Percentiles rank a stretch among this genome's conserved stretches.
Conservation (phyloP, 2,113 vertebrate species). For the Syngnathoides biaculeatus region DNA sequence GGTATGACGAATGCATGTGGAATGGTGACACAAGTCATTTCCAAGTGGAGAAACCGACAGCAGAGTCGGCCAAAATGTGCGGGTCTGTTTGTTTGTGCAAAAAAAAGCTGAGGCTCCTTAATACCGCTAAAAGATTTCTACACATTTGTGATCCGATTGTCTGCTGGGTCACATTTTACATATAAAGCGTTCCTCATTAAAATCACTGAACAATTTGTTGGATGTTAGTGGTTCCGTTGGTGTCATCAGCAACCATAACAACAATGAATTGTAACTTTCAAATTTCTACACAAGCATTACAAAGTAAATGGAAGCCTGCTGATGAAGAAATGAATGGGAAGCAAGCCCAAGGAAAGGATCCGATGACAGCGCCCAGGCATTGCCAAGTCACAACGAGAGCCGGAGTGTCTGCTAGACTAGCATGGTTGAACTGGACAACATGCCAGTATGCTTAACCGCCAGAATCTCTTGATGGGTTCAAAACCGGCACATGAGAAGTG, state of each 20-base stretch:
- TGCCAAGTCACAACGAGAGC: constrained; percentile 19
- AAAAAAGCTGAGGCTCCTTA: constrained; percentile 33
- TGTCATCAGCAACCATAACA: constrained; percentile 29
- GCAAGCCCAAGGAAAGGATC: constrained; percentile 52
- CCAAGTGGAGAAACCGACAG: constrained; percentile 34
- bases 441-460: constrained; percentile 21
- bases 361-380: constrained; percentile 20
- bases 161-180: constrained; percentile 43
- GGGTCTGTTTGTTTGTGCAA: constrained; percentile 50
- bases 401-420: constrained; percentile 27
- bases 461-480: constrained; percentile 47
- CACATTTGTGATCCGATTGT: constrained; percentile 24
- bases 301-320: constrained; percentile 22
- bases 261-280: constrained; percentile 24
- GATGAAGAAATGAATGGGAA: constrained; percentile 28
- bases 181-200: constrained; percentile 38
- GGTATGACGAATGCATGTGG: constrained; percentile 37
- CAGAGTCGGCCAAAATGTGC: constrained; percentile 26
- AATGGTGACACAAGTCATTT: constrained; percentile 36
- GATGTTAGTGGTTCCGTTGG: constrained; percentile 1
- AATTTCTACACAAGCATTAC: constrained; percentile 32
- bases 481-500: constrained; percentile 28
- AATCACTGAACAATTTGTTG: constrained; percentile 31
- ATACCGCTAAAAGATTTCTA: constrained; percentile 25
- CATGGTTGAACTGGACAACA: constrained; percentile 30